Base-by-base conservation (phyloP, 2,113 vertebrate genomes). In the Phrynocephalus versicolor region DNA sequence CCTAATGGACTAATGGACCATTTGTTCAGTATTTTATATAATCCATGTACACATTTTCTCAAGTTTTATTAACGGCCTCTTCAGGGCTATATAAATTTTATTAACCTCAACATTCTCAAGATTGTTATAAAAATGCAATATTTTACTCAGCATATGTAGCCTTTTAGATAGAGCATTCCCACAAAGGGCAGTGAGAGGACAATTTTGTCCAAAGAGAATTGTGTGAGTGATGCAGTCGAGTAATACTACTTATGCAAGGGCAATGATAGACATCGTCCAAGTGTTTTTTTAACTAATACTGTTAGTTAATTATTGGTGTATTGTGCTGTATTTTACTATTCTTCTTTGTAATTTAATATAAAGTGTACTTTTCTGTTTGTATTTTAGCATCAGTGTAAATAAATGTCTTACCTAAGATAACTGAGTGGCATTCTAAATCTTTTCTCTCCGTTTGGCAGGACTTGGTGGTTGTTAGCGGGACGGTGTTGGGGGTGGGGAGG, bases 331-430 rank as follows among this genome's bases (percentile, higher is more conserved):
- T 93, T 95, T 94, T 96, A 91, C 88, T 96, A 96, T 93, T 93
- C 94, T 90, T 93, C 96, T 96, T 97, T 96, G 94, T 96, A 95
- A 96, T 91, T 82, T 69, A 83, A 92, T 92, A 92, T 94, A 83
- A 93, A 94, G 94, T 93, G 94, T 96, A 92, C 93, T 96, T 95
- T 95, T 96, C 94, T 94, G 95, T 97, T 96, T 95, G 95, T 97
- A 96, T 95, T 92, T 95, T 92, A 91, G 95, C 96, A 95, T 82
- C 87, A 94, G 94, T 96, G 96, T 96, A 94, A 96, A 97, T 97
- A 97, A 97, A 97, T 93, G 95, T 95, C 92, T 96, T 94, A 94
- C 95, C 95, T 93, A 92, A 93, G 94, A 94, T 89, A 94, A 35
- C 87, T 92, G 85, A 81, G 82, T 51, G 78, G 84, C 10, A 1